Evolutionary conservation across 2,888 invertebrate genomes (phyloP).

Genomic region (Cepaea hortensis): DNA sequence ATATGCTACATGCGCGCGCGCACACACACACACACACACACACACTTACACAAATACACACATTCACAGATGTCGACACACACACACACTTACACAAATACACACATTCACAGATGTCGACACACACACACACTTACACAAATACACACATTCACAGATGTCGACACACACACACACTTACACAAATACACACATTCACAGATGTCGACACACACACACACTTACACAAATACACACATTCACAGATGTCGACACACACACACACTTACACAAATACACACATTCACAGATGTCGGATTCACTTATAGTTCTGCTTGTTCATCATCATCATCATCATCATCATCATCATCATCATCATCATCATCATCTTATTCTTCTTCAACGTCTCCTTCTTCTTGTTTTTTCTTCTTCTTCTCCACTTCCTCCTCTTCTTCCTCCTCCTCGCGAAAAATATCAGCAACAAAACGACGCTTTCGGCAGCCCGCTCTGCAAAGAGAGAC

Average conservation of each 20-base stretch:
- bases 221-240: too few species aligned
- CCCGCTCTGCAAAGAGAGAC: too few species aligned
- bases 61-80: background rate
- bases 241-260: too few species aligned
- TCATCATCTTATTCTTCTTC: background rate
- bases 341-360: background rate
- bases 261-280: too few species aligned
- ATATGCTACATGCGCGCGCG: too few species aligned
- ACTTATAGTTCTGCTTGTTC: background rate
- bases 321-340: background rate
- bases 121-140: too few species aligned
- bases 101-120: too few species aligned
- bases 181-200: background rate
- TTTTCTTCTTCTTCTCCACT: background rate
- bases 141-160: too few species aligned
- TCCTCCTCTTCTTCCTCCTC: background rate
- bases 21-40: background rate
- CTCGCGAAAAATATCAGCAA: background rate
- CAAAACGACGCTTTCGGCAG: background rate
- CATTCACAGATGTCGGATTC: background rate
- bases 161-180: background rate
- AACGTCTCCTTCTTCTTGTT: background rate
- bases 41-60: constrained; percentile 3
- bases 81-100: too few species aligned
- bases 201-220: background rate